Conservation (phyloP, 1,140 invertebrate species). For the Drosophila novamexicana region DNA sequence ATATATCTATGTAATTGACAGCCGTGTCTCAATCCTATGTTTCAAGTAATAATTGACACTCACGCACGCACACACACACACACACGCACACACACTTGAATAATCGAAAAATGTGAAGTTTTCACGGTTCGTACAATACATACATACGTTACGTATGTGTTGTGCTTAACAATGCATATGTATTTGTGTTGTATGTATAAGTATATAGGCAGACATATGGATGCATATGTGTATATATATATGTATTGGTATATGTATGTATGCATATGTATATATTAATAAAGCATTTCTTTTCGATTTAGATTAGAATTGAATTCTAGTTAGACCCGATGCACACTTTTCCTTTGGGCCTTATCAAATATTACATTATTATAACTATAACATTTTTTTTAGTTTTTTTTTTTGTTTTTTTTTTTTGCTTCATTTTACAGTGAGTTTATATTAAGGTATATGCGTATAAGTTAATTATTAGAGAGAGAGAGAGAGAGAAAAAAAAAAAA, state of each 20-base stretch:
- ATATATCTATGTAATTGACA: slow-evolving; percentile 29
- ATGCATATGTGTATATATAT: too few relatives aligned
- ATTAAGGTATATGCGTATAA: slow-evolving; percentile 36
- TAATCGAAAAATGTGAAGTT: neutral
- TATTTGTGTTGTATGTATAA: slow-evolving; percentile 10
- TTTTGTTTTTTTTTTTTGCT: slow-evolving; percentile 14
- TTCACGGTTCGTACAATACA: neutral
- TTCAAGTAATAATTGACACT: slow-evolving; percentile 1
- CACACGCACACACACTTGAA: neutral
- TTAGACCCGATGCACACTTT: slow-evolving; percentile 22
- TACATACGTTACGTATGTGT: neutral
- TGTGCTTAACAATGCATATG: slow-evolving; percentile 22
- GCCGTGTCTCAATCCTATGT: slow-evolving; percentile 20
- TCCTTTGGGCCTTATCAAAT: neutral
- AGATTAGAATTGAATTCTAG: slow-evolving; percentile 30
- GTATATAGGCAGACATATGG: slow-evolving; percentile 7
- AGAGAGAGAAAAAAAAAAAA: slow-evolving; percentile 8
- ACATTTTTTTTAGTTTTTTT: slow-evolving; percentile 4
- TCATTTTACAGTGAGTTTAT: slow-evolving; percentile 40
- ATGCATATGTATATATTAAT: slow-evolving; percentile 11
- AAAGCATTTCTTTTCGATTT: slow-evolving; percentile 24
- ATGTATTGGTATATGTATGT: slow-evolving; percentile 2
- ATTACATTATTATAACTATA: slow-evolving; percentile 24
- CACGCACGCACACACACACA: slow-evolving; percentile 1
- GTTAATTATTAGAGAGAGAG: slow-evolving; percentile 24